Evolutionary conservation across 2,797 vertebrate genomes (phyloP), one percentile per base, ranked within the genome.

Genomic region (Muscicapa comitata): DNA sequence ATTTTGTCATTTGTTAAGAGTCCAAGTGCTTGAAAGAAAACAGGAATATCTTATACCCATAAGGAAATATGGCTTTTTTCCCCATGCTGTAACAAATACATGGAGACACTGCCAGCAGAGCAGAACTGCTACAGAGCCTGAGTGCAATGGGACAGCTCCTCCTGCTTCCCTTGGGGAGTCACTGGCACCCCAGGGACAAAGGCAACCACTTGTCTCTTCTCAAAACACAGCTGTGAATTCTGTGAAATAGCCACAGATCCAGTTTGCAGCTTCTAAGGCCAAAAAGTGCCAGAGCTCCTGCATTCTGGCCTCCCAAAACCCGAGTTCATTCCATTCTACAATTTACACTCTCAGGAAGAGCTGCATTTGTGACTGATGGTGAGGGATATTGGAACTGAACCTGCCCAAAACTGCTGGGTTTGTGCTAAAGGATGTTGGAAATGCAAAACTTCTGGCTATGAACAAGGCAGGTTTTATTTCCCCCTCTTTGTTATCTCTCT

Each of bases 11-110:
- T 77, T 67, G 50, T 31, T 2, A 83, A 26, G 9, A 13, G 8
- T 15, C 9, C 10, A 12, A 66, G 55, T 42, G 33, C 31, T 33
- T 17, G 24, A 25, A 0, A 48, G 23, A 54, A 50, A 72, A 10
- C 1, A 51, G 26, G 28, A 58, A 33, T 17, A 29, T 15, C 2
- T 18, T 4, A 1, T 9, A 9, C 5, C 7, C 42, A 3, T 33
- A 11, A 29, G 10, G 5, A 62, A 76, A 50, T 35, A n/a, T 0
- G 0, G 6, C 29, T 57, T 20, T 75, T 82, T 13, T 47, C n/a
- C n/a, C 10, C 11, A 3, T 1, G 15, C 24, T 20, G 17, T 7
- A 45, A 35, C 37, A 87, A 38, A 54, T 2, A 6, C 0, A 12
- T 4, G 20, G 33, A 79, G 68, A 29, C 47, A 33, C 11, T 19